These are phyloP conservation scores for Pandemis cinnamomeana DNA, from an alignment of 2,888 invertebrate genomes.

Conservation along the genomic window DNA sequence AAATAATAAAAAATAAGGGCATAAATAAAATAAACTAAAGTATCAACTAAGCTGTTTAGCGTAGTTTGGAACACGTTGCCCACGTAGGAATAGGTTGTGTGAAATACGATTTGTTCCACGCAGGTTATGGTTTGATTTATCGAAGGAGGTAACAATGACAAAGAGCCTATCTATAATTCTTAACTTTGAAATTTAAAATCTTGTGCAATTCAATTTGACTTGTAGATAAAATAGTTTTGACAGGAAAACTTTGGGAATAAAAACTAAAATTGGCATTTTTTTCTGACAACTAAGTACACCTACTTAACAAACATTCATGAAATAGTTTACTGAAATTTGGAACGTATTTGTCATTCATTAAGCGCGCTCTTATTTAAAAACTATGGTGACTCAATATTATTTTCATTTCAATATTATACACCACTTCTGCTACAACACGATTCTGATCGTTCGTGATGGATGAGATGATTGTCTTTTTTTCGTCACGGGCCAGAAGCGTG, in stretches of 20 bases:
- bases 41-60: not conserved
- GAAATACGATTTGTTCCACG: conserved; percentile 18
- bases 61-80: conserved; percentile 6
- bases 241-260: no score
- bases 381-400: conserved; percentile 2
- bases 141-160: not conserved
- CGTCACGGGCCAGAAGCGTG: conserved; percentile 34
- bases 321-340: not conserved
- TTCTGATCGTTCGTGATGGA: conserved; percentile 39
- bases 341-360: not conserved
- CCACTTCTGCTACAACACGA: conserved; percentile 25
- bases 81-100: conserved; percentile 7
- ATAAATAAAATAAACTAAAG: no score
- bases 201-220: no score
- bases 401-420: conserved; percentile 3
- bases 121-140: not conserved
- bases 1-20: no score
- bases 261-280: no score
- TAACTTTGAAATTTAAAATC: no score
- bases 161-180: not conserved
- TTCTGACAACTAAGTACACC: no score
- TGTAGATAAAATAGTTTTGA: no score
- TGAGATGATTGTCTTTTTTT: conserved; percentile 33
- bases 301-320: not conserved
- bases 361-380: conserved; percentile 10